Evolutionary conservation across 2,888 invertebrate genomes (phyloP).

Genomic region (Teleogryllus oceanicus): DNA sequence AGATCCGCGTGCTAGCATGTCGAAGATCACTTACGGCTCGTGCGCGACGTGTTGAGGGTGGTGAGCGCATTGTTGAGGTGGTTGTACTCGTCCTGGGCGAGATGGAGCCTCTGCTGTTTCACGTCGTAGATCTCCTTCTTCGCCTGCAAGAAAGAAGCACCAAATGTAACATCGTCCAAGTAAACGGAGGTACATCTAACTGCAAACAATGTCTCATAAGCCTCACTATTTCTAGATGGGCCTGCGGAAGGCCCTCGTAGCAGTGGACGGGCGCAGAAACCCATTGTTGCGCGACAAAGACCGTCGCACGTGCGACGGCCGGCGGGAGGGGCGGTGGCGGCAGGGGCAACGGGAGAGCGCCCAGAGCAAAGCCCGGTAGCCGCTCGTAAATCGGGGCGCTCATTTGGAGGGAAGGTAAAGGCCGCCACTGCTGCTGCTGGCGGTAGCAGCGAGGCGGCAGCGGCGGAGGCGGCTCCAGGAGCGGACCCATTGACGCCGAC

Average conservation of each 20-base stretch:
- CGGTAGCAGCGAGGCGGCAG: background rate
- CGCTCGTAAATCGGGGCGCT: constrained; percentile 1
- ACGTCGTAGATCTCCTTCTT: constrained; percentile 96
- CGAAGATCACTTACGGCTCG: constrained; percentile 73
- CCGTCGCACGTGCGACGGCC: background rate
- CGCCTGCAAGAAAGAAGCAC: constrained; percentile 58
- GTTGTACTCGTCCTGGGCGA: constrained; percentile 95
- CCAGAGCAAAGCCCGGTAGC: background rate
- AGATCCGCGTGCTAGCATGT: too few species aligned
- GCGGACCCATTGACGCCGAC: background rate
- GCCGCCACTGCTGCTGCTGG: background rate
- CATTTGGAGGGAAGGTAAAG: background rate
- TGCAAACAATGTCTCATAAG: background rate
- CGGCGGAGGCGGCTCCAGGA: background rate
- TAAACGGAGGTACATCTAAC: background rate
- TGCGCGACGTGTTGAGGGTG: constrained; percentile 82
- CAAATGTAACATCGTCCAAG: background rate
- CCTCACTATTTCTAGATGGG: background rate
- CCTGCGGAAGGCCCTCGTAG: background rate
- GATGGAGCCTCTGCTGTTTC: constrained; percentile 86
- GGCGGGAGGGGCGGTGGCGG: background rate
- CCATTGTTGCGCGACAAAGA: background rate
- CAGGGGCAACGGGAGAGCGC: background rate
- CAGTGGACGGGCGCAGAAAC: background rate
- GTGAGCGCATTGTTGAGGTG: constrained; percentile 82